Conservation (phyloP, 2,113 vertebrate genomes). For the Todiramphus chloris region DNA sequence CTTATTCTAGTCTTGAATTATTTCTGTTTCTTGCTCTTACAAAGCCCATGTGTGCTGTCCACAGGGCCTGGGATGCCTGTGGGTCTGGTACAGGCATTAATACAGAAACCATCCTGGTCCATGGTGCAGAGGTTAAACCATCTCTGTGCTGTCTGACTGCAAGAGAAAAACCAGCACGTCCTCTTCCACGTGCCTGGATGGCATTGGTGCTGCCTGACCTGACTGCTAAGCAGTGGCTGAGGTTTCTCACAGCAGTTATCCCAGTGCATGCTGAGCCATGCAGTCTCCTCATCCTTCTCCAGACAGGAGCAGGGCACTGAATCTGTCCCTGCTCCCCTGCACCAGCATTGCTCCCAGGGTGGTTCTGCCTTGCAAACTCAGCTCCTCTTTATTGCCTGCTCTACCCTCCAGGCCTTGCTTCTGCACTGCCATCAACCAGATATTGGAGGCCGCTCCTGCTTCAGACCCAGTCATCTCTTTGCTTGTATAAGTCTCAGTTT, state of each 20-base stretch:
- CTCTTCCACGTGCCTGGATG: neutral
- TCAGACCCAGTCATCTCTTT: rapidly evolving
- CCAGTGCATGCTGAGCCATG: rapidly evolving
- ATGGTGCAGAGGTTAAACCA: neutral
- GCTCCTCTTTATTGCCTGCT: neutral
- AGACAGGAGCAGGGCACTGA: rapidly evolving
- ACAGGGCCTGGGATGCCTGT: neutral
- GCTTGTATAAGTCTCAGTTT: neutral
- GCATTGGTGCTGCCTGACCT: neutral
- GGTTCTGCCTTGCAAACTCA: neutral
- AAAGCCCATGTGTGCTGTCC: neutral
- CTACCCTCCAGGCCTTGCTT: neutral
- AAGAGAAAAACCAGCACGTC: neutral
- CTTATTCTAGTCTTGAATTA: neutral
- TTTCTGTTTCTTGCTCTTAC: neutral
- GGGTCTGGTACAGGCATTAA: neutral
- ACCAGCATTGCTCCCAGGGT: rapidly evolving
- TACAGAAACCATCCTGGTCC: neutral
- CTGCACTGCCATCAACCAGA: neutral
- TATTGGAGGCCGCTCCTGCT: neutral
- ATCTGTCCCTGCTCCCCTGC: neutral
- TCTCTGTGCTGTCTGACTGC: neutral
- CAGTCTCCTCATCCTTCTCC: neutral
- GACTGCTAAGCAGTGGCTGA: slow-evolving; percentile 20
- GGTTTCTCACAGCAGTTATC: neutral